Evolutionary conservation across 2,113 vertebrate genomes (phyloP).

Genomic region (Vulpes lagopus): DNA sequence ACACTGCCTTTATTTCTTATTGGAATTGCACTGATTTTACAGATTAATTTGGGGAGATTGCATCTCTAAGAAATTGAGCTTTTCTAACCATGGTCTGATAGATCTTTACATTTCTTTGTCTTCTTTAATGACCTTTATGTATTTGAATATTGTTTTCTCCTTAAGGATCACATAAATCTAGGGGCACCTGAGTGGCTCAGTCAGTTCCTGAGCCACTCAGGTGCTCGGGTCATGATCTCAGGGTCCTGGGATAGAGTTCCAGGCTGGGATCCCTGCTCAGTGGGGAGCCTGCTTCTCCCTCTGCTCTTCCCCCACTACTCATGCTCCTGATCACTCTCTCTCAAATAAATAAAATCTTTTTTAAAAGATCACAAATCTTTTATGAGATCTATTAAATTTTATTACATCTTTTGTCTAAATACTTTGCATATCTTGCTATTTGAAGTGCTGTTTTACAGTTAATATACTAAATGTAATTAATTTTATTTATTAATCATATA

Average conservation of each 20-base stretch:
- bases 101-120: background rate
- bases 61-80: background rate
- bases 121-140: background rate
- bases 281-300: background rate
- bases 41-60: background rate
- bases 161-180: background rate
- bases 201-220: too few relatives aligned
- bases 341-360: background rate
- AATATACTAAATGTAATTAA: background rate
- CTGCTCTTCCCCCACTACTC: background rate
- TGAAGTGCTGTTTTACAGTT: background rate
- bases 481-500: conserved; percentile 31
- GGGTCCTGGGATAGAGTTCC: background rate
- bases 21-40: background rate
- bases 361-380: background rate
- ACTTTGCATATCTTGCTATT: background rate
- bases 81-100: background rate
- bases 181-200: background rate
- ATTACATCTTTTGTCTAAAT: background rate
- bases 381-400: background rate
- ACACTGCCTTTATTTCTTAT: background rate
- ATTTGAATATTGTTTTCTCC: background rate
- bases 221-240: background rate
- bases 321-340: background rate
- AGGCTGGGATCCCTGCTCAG: background rate